Evolutionary conservation across 1,140 invertebrate genomes (phyloP), one percentile per base, ranked within the genome.

Genomic region (Diploscapter pachys): DNA sequence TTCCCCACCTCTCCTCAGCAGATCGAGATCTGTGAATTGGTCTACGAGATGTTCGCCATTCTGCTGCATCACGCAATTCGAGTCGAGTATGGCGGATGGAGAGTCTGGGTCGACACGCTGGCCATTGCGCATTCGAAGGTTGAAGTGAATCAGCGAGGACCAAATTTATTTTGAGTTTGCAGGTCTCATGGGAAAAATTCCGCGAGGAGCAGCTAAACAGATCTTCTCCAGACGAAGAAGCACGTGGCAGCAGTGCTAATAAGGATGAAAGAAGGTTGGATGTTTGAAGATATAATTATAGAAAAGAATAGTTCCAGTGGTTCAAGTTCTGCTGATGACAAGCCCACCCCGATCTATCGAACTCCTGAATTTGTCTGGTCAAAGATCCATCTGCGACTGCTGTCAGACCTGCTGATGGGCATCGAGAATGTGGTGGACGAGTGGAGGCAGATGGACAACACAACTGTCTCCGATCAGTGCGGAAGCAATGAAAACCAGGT

Each of bases 291-390:
- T 31, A 31, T 31, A 31, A 31, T 31, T 31, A 31, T 31, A 31
- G 31, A 31, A 31, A 31, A 31, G 31, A 31, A 31, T 31, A 31
- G 31, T 31, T 31, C 31, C 31, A 31, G 31, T 31, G 6, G 11
- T 64, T 67, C 59, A 31, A 76, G 64, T 54, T 52, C 67, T 4
- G 53, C 52, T 52, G 50, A 67, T 52, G 63, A 76, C 48, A 63
- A 69, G 59, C 92, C 94, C 31, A 90, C 94, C 80, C 95, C 96
- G 49, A 94, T 96, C 0, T 99, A 99, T 88, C 90, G 96, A 79
- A 99, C 99, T 86, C 96, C 96, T 53, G 96, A 99, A 88, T 99
- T 99, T 88, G 92, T 95, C 81, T 99, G 97, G 96, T 99, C 96
- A 4, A 93, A 94, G 86, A 95, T 99, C 79, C 97, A 99, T 88